Percentiles rank a stretch among this genome's conserved stretches.
These are phyloP conservation scores for Actinostola sp. DNA, from an alignment of 92 coral and sea anemone genomes.

Conservation along the genomic window DNA sequence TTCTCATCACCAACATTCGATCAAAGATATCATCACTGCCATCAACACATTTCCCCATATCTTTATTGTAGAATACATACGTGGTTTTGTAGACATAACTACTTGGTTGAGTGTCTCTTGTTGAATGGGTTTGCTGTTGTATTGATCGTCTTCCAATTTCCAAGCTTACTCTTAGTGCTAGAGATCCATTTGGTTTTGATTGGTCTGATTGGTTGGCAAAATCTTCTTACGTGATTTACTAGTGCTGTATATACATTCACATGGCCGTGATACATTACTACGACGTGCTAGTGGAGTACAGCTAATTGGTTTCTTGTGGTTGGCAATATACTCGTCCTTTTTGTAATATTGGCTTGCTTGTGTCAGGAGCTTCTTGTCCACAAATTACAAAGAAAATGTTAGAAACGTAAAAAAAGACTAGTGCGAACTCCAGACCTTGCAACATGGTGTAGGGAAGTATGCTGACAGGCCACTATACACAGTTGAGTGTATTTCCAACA, in stretches of 20 bases:
- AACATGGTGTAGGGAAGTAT: too few relatives aligned
- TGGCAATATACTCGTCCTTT: constrained; percentile 1
- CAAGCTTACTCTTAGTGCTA: background rate
- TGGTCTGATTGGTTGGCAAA: background rate
- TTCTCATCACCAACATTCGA: constrained; percentile 46
- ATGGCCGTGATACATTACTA: too few relatives aligned
- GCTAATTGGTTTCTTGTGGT: background rate
- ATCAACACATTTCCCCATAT: too few relatives aligned
- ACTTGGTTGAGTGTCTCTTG: too few relatives aligned
- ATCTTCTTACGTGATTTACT: background rate
- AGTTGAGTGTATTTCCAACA: too few relatives aligned
- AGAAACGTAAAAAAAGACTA: background rate
- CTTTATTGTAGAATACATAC: too few relatives aligned
- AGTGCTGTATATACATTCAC: background rate
- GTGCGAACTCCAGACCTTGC: too few relatives aligned
- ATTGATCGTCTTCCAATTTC: background rate
- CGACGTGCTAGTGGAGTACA: background rate
- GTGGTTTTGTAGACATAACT: too few relatives aligned
- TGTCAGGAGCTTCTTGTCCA: constrained; percentile 59
- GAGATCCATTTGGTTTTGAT: background rate
- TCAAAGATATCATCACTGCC: constrained; percentile 46
- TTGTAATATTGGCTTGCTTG: constrained; percentile 30
- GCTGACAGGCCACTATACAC: too few relatives aligned
- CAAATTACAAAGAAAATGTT: background rate
- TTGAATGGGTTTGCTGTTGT: too few relatives aligned